Percentiles rank a stretch among this genome's conserved stretches.
Evolutionary conservation across 2,797 vertebrate species (phyloP).

Genomic region (Labeo calbasu): DNA sequence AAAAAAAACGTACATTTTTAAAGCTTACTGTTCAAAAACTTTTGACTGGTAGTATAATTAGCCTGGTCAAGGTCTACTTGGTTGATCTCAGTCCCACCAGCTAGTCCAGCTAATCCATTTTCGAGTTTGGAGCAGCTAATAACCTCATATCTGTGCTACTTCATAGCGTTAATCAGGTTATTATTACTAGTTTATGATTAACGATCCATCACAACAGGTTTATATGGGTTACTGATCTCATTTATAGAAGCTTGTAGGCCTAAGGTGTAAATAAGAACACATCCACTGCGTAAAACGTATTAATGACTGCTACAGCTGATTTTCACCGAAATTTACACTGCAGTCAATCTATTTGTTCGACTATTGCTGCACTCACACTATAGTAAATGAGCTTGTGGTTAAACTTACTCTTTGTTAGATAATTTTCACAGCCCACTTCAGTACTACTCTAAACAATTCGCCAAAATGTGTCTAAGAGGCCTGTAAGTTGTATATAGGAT

Average conservation of each 20-base stretch:
- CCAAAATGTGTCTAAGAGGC: not conserved
- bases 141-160: not conserved
- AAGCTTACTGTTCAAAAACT: too few relatives aligned
- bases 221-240: not conserved
- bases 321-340: not conserved
- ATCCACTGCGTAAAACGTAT: not conserved
- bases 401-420: not conserved
- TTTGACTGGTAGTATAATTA: too few relatives aligned
- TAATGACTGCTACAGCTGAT: not conserved
- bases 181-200: not conserved
- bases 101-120: not conserved
- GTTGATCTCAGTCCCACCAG: not conserved
- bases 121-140: not conserved
- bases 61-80: not conserved
- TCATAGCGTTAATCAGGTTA: too few relatives aligned
- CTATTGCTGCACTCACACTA: not conserved
- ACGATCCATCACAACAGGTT: not conserved
- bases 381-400: not conserved
- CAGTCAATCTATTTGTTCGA: not conserved
- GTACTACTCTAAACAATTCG: not conserved
- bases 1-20: too few relatives aligned
- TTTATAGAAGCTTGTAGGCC: not conserved
- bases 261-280: not conserved
- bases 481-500: not conserved
- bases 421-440: not conserved